Evolutionary conservation across 92 coral and sea anemone genomes (phyloP).

Genomic region (Porites divaricata): DNA sequence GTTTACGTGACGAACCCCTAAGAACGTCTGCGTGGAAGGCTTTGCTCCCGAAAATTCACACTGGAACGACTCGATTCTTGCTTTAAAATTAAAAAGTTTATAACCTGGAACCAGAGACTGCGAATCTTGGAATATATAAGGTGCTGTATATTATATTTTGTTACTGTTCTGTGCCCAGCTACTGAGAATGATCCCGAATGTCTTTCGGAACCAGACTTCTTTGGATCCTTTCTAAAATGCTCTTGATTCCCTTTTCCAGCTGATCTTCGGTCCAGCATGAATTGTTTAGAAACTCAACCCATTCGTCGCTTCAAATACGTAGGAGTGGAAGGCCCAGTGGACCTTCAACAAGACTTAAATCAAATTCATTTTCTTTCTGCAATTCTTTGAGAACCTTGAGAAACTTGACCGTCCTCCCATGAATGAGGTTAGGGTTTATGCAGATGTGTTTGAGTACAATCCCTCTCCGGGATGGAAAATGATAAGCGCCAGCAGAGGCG

Average conservation of each 20-base stretch:
- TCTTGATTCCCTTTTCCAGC: constrained; percentile 24
- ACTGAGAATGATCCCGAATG: neutral
- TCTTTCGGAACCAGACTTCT: constrained; percentile 33
- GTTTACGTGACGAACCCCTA: too few species aligned
- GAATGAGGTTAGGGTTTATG: constrained; percentile 18
- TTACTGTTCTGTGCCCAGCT: too few species aligned
- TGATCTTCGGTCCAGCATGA: constrained; percentile 30
- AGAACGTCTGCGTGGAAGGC: too few species aligned
- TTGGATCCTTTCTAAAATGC: constrained; percentile 38
- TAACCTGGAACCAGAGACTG: constrained; percentile 55
- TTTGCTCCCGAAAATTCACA: too few species aligned
- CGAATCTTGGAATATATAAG: neutral
- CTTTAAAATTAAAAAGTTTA: constrained; percentile 55
- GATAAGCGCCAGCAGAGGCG: constrained; percentile 69
- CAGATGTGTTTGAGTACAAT: constrained; percentile 34
- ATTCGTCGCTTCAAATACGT: constrained; percentile 55
- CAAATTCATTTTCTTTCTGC: constrained; percentile 27
- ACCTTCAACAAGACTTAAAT: constrained; percentile 3
- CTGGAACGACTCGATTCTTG: too few species aligned
- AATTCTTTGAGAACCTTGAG: constrained; percentile 48
- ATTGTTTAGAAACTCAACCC: constrained; percentile 39
- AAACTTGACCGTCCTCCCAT: constrained; percentile 25
- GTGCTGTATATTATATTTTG: too few species aligned
- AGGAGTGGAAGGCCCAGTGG: constrained; percentile 56
- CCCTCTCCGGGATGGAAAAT: constrained; percentile 65